phyloP scores from a whole-genome alignment of 2,888 invertebrate species.

The Hetaerina titia region DNA sequence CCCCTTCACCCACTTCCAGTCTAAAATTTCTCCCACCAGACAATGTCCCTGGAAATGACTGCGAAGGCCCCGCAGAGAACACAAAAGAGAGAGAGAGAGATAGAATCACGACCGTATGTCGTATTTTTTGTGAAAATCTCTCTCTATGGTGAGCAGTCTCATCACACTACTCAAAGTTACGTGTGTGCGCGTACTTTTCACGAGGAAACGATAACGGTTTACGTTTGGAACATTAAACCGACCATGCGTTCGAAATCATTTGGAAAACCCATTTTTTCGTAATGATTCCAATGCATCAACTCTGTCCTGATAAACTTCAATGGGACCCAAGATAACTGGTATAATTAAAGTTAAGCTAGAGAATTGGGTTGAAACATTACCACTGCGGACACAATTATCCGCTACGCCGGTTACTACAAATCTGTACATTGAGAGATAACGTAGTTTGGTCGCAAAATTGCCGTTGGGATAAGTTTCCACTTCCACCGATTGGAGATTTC shows the following conservation, averaged over 20 bases:
- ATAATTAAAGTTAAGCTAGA: no score
- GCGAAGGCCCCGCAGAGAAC: not conserved
- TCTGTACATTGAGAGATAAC: no score
- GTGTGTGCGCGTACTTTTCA: not conserved
- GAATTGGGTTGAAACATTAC: no score
- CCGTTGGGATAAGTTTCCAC: no score
- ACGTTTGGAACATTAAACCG: not conserved
- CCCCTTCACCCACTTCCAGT: not conserved
- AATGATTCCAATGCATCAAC: not conserved
- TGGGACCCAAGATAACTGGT: no score
- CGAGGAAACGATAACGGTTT: not conserved
- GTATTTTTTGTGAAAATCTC: not conserved
- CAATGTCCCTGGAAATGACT: not conserved
- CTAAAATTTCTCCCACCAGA: not conserved
- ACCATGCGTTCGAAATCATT: not conserved
- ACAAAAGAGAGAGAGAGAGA: not conserved
- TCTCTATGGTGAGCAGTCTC: not conserved
- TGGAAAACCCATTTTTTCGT: not conserved
- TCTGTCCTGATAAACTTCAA: no score
- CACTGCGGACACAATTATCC: no score
- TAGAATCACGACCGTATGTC: not conserved
- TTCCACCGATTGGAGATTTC: no score
- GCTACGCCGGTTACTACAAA: no score
- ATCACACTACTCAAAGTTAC: not conserved
- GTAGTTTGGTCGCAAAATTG: no score